Conservation (phyloP, 2,113 vertebrate species). For the Porphyrio hochstetteri region DNA sequence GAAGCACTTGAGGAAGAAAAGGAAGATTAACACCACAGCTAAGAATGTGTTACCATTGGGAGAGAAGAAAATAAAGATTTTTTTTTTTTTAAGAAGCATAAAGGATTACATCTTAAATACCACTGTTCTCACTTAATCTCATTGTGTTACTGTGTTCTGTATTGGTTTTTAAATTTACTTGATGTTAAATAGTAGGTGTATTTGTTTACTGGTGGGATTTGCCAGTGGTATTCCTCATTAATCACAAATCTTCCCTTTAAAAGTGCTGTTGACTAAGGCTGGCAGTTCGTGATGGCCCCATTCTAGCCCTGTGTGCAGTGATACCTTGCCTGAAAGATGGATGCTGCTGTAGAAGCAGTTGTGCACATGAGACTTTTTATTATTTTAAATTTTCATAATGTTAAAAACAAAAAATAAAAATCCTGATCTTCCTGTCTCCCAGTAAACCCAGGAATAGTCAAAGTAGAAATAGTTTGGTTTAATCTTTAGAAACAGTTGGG, state of each 20-base stretch:
- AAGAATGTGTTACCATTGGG: not conserved
- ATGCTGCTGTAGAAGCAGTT: not conserved
- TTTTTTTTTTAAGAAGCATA: not conserved
- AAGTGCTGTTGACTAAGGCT: not conserved
- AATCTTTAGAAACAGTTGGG: not conserved
- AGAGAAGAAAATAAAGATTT: not conserved
- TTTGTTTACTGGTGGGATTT: not conserved
- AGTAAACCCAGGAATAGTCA: not conserved
- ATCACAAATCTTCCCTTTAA: not conserved
- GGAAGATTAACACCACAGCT: not conserved
- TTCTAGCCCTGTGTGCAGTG: not conserved
- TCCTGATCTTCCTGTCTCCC: not conserved
- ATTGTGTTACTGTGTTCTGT: not conserved
- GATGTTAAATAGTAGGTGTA: not conserved
- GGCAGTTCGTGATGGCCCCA: not conserved
- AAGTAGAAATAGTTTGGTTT: not conserved
- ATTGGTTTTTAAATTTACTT: not conserved
- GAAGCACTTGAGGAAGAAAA: not conserved
- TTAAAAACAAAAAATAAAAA: not conserved
- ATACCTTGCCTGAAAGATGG: not conserved
- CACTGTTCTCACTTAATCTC: not conserved
- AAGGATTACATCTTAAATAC: not conserved
- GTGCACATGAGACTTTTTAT: not conserved
- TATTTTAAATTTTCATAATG: not conserved
- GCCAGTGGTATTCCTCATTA: not conserved